Percentiles rank a stretch among this genome's conserved stretches.
These are phyloP conservation scores for Zosterops borbonicus DNA, from an alignment of 2,113 vertebrate species.

Conservation along the genomic window DNA sequence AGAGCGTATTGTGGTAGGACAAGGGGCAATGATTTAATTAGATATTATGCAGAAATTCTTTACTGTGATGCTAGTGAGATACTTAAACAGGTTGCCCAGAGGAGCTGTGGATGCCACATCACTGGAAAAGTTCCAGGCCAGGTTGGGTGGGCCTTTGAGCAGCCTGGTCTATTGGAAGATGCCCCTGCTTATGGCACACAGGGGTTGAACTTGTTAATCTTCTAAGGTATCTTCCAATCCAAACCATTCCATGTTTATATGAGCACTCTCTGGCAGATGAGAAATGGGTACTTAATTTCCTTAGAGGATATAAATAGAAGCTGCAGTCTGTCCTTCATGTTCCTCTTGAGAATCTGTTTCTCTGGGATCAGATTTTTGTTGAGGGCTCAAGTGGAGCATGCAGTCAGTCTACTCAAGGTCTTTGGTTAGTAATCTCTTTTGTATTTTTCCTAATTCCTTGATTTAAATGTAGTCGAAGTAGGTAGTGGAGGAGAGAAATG, in stretches of 20 bases:
- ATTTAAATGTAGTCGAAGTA: background rate
- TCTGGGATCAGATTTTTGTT: background rate
- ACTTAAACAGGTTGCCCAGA: background rate
- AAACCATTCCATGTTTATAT: background rate
- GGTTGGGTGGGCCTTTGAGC: background rate
- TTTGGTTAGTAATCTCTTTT: background rate
- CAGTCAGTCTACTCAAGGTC: background rate
- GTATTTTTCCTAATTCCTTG: background rate
- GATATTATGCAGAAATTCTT: background rate
- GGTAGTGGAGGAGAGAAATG: background rate
- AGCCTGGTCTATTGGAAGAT: background rate
- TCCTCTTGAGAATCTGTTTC: background rate
- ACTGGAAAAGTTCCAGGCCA: background rate
- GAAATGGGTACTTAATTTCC: background rate
- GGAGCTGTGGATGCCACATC: background rate
- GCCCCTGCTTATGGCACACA: background rate
- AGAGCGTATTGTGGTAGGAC: background rate
- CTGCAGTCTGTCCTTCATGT: background rate
- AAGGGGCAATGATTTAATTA: background rate
- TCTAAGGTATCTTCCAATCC: background rate
- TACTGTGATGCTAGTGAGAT: background rate
- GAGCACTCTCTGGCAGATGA: background rate
- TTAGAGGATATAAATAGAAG: background rate
- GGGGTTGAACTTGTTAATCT: background rate
- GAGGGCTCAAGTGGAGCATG: background rate